Base-by-base conservation (phyloP, 2,888 invertebrate genomes). In the Drosophila seclusa region DNA sequence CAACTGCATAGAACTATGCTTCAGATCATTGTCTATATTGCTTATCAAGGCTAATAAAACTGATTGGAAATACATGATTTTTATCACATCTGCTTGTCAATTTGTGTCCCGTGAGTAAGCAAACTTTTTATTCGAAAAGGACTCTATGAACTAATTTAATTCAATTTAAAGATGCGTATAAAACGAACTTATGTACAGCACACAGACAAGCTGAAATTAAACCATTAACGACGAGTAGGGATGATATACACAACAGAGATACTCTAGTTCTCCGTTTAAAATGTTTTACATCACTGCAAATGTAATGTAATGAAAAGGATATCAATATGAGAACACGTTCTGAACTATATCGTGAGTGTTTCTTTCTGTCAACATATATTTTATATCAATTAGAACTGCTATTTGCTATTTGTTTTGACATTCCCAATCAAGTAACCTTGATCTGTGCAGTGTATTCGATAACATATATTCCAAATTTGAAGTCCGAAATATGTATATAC, bases 201-300 rank as follows among this genome's bases (percentile, higher is more conserved):
- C 34, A 29, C 52, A 50, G 53, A 68, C 69, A 76, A 73, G 69
- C 70, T 31, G 48, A 68, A 71, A 52, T 76, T 73, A 78, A 63
- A 59, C 63, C 59, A 59, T 48, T 59, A 31, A 49, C 58, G 16
- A 16, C 45, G 27, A 45, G 4, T 4, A 4, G 8, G 4, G 27
- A 24, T 4, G 24, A 45, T 45, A 16, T 27, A 45, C 27, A 24
- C 45, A 4, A 24, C 24, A 16, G 8, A 45, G 24, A 45, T 45
- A 45, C 45, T 24, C 45, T 45, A 24, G 24, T 0, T 16, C 16
- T 8, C 16, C 24, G 1, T 8, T 42, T 21, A 11, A 42, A 42
- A 21, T 21, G n/a, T 1, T 4, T n/a, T n/a, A 1, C 32, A n/a
- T 10, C n/a, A n/a, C 40, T 21, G 21, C 24, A 24, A 24, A 24